A percentile compares a stretch with the other conserved stretches of the same genome.
These are phyloP conservation scores for Vanessa tameamea DNA, from an alignment of 1,140 invertebrate species.

Conservation along the genomic window DNA sequence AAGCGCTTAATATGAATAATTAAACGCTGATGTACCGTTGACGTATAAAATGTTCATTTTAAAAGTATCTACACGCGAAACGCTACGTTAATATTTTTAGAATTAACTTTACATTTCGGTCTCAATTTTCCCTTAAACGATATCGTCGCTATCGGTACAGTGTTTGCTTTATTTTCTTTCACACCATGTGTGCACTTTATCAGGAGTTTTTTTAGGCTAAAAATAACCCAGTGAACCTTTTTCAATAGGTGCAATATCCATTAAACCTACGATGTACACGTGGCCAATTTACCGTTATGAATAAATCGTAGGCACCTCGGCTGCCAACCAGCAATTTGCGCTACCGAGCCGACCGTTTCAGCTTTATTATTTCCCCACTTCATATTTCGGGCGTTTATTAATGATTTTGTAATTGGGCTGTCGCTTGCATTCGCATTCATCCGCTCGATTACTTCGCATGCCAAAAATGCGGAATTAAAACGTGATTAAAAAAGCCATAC, in stretches of 20 bases:
- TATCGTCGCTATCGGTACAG: slow-evolving; percentile 2
- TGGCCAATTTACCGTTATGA: slow-evolving; percentile 61
- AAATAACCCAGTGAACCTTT: slow-evolving; percentile 30
- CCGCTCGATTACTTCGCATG: slow-evolving; percentile 47
- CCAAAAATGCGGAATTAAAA: slow-evolving; percentile 43
- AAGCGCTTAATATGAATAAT: too few species aligned
- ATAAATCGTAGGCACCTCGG: slow-evolving; percentile 53
- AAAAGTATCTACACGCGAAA: background rate
- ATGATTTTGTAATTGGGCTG: slow-evolving; percentile 68
- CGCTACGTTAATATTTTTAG: slow-evolving; percentile 2
- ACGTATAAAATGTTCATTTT: background rate
- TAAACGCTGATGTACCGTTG: background rate
- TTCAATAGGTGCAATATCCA: slow-evolving; percentile 47
- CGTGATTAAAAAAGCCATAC: slow-evolving; percentile 25
- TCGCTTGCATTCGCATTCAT: slow-evolving; percentile 55
- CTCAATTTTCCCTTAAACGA: slow-evolving; percentile 13
- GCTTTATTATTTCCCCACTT: slow-evolving; percentile 59
- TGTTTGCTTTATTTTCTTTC: slow-evolving; percentile 16
- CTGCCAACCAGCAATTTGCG: slow-evolving; percentile 49
- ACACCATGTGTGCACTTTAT: slow-evolving; percentile 17
- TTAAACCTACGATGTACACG: slow-evolving; percentile 53
- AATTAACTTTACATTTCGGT: slow-evolving; percentile 9
- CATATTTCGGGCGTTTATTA: slow-evolving; percentile 66
- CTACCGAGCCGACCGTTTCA: slow-evolving; percentile 37
- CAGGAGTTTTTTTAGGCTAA: slow-evolving; percentile 9